Evolutionary conservation across 2,888 invertebrate genomes (phyloP), one percentile per base, ranked within the genome.

Genomic region (Brassicogethes aeneus): DNA sequence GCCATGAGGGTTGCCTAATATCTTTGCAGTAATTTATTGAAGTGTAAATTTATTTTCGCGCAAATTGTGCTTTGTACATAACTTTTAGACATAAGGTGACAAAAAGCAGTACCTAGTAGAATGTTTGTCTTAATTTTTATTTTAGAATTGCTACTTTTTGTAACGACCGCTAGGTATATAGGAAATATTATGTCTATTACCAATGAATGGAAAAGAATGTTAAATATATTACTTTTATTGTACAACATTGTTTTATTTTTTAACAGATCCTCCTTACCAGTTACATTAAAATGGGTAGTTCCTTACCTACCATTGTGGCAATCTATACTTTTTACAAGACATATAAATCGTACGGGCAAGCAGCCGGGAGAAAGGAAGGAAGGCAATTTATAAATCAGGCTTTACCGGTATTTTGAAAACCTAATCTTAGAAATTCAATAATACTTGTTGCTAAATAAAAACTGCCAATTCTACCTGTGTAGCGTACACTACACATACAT

Each of bases 11-110:
- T 23, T 5, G 23, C 23, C 23, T 7, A 7, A 7, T 5, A 7
- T 23, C 5, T 23, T 10, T 7, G 23, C 23, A 23, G 23, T 23
- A 23, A 23, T 7, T 23, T 23, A 23, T 7, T 23, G n/a, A 23
- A 40, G 43, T 47, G 39, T 46, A 40, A 38, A 43, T 46, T 23
- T 48, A 39, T 33, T 38, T 54, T 54, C 52, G 54, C 54, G 53
- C 57, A 55, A 52, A 52, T 51, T 57, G 59, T 57, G 59, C 56
- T 59, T 52, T 59, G 59, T 60, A 60, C 48, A 59, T 58, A 58
- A 23, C 23, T n/a, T n/a, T n/a, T 23, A 13, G 33, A 33, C 5
- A 12, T 33, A 13, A 33, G 12, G n/a, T 8, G 5, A n/a, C 8
- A 7, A 14, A 37, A 16, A 37, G 16, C n/a, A 12, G n/a, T n/a